phyloP scores from a whole-genome alignment of 92 coral and sea anemone species.

The Umimayanthus kanabou region DNA sequence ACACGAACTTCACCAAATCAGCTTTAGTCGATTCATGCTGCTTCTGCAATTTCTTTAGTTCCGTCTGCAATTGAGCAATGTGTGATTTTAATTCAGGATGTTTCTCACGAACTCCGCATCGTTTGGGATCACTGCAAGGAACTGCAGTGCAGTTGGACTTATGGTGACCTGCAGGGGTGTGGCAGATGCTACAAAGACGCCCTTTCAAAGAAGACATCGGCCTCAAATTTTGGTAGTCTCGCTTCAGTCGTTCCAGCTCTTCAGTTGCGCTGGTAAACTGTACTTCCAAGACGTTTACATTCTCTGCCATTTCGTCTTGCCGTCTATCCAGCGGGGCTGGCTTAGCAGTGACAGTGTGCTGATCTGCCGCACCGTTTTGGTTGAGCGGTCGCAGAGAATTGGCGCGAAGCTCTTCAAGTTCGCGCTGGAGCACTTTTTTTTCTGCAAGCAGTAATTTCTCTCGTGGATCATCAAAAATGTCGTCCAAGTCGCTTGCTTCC shows the following conservation, averaged over 20 bases:
- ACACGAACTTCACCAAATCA: slow-evolving; percentile 22
- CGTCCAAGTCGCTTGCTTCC: slow-evolving; percentile 44
- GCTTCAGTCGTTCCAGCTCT: slow-evolving; percentile 27
- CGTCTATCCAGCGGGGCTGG: slow-evolving; percentile 34
- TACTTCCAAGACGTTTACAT: slow-evolving; percentile 40
- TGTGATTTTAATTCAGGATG: slow-evolving; percentile 36
- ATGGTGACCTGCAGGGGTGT: slow-evolving; percentile 46
- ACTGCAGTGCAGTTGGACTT: slow-evolving; percentile 29
- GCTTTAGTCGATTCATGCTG: slow-evolving; percentile 34
- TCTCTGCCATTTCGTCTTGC: slow-evolving; percentile 44
- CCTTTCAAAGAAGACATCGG: neutral
- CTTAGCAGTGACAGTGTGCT: neutral
- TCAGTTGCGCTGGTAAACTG: slow-evolving; percentile 41
- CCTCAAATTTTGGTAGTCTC: slow-evolving; percentile 16
- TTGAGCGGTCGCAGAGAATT: too few relatives aligned
- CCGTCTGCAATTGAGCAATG: slow-evolving; percentile 41
- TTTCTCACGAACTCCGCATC: slow-evolving; percentile 41
- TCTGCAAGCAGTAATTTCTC: slow-evolving; percentile 24
- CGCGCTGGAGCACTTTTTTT: neutral
- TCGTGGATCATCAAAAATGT: slow-evolving; percentile 34
- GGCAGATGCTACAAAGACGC: slow-evolving; percentile 46
- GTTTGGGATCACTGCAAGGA: slow-evolving; percentile 41
- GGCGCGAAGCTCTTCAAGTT: neutral
- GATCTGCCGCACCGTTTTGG: neutral
- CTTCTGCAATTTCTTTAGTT: slow-evolving; percentile 50